Conservation (phyloP, 2,113 vertebrate genomes). For the Pomatostomus ruficeps region DNA sequence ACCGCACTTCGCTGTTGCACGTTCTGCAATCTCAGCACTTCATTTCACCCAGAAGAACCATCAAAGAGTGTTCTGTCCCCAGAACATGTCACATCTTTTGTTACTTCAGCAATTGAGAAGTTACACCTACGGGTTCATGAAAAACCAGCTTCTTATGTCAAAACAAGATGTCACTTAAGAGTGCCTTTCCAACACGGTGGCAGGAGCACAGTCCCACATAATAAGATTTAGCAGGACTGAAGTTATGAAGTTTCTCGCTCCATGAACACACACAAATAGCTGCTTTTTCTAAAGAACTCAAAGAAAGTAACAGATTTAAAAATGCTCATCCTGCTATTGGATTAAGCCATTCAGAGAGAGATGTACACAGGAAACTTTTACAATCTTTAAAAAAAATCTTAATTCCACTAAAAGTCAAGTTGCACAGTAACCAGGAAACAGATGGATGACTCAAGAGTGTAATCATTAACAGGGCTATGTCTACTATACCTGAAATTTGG, state of each 20-base stretch:
- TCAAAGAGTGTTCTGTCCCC: not conserved
- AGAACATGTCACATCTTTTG: not conserved
- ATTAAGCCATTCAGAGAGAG: not conserved
- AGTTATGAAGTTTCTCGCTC: not conserved
- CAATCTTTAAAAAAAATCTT: not conserved
- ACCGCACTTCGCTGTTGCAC: not conserved
- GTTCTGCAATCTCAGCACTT: not conserved
- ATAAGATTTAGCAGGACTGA: not conserved
- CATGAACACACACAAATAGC: not conserved
- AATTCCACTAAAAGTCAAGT: not conserved
- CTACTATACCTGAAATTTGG: conserved; percentile 78
- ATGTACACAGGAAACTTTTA: not conserved
- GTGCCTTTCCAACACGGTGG: not conserved
- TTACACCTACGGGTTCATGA: not conserved
- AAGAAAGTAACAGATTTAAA: not conserved
- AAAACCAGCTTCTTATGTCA: not conserved
- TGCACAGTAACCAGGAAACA: not conserved
- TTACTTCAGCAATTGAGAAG: not conserved
- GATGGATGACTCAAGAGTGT: not conserved
- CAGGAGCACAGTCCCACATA: not conserved
- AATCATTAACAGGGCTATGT: not conserved
- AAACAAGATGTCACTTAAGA: not conserved
- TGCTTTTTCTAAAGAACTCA: not conserved
- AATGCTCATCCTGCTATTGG: not conserved
- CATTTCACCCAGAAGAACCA: not conserved